A percentile compares a stretch with the other conserved stretches of the same genome.
Evolutionary conservation across 2,113 vertebrate species (phyloP).

Genomic region (Elgaria multicarinata): DNA sequence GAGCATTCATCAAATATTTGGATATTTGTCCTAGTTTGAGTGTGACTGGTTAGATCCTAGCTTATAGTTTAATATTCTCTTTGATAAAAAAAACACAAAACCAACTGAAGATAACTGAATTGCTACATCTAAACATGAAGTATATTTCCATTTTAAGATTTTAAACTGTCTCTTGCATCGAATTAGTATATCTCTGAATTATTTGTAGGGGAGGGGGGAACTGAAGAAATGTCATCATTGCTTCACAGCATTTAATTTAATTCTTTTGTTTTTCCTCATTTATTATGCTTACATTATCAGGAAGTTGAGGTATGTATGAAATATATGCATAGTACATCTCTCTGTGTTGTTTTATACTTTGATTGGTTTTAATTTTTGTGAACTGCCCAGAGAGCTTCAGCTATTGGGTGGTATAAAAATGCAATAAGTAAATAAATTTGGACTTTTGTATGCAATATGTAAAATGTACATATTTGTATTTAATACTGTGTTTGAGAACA

Average conservation of each 20-base stretch:
- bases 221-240: slow-evolving; percentile 70
- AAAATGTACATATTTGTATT: neutral
- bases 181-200: slow-evolving; percentile 60
- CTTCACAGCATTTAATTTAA: slow-evolving; percentile 73
- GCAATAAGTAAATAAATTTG: too few species aligned
- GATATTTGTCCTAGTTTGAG: neutral
- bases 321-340: neutral
- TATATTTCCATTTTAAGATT: slow-evolving; percentile 33
- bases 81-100: neutral
- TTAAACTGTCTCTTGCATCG: slow-evolving; percentile 47
- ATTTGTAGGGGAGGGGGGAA: slow-evolving; percentile 13
- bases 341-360: too few species aligned
- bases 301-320: slow-evolving; percentile 83
- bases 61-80: neutral
- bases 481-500: neutral
- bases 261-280: slow-evolving; percentile 78
- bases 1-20: neutral
- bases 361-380: too few species aligned
- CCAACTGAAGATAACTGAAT: neutral
- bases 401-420: too few species aligned
- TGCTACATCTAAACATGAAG: slow-evolving; percentile 3
- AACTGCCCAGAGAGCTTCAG: too few species aligned
- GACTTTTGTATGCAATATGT: neutral
- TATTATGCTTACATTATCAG: slow-evolving; percentile 80
- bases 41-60: neutral